Base-by-base conservation (phyloP, 2,888 invertebrate genomes). In the Drepanosiphum platanoidis region DNA sequence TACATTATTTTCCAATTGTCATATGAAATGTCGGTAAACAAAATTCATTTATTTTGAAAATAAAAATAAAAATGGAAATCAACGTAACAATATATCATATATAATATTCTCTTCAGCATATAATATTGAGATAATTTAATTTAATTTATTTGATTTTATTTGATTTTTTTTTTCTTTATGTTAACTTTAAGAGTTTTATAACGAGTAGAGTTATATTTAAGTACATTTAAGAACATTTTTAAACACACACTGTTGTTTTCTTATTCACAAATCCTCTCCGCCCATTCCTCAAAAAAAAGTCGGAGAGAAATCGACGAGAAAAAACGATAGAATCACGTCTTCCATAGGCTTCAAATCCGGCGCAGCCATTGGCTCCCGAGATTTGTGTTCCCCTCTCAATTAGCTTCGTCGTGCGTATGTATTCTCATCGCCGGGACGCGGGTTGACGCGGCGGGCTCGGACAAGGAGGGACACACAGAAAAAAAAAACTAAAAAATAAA, bases 291-390 rank as follows among this genome's bases (percentile, higher is more conserved):
- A 18, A 27, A 36, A 61, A 36, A 36, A 61, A 36, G 22, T 61
- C 75, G 36, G 13, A 34, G n/a, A 74, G n/a, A 58, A 61, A 36
- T 77, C 75, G 15, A 15, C 27, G 58, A 58, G 46, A 8, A 61
- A 58, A 77, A 77, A 77, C 58, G 58, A 77, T 77, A 77, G 58
- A 77, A 77, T 77, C 77, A 77, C 61, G 77, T 77, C 77, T 77
- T 77, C 77, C 77, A 39, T 46, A 61, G 61, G 61, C 77, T 61
- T 27, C 36, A 61, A 77, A 64, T 77, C 61, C 77, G 36, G n/a
- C 27, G 61, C 61, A 61, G 36, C 34, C 58, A 75, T 34, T 34
- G 52, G 58, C 75, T 58, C 61, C 39, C 77, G 77, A 61, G 77
- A 61, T 77, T 77, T 61, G 77, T 61, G n/a, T 61, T 36, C 32